These are phyloP conservation scores for Eulemur rufifrons DNA, from an alignment of 2,113 vertebrate species.

Conservation along the genomic window DNA sequence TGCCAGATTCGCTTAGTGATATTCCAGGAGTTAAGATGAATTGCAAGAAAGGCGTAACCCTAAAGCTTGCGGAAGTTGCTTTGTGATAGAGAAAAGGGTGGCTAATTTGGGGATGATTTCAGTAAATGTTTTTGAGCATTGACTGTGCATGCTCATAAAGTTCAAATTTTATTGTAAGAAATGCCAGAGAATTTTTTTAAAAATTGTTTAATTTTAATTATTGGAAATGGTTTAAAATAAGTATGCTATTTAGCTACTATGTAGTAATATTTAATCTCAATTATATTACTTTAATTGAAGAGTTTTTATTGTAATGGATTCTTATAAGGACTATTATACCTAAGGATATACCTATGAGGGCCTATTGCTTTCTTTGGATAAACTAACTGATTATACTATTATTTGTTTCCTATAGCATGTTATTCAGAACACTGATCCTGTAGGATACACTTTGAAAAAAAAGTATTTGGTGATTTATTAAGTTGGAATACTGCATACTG, in stretches of 20 bases:
- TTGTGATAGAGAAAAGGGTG: background rate
- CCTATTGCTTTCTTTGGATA: background rate
- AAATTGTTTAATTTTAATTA: background rate
- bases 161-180: background rate
- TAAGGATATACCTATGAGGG: background rate
- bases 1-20: background rate
- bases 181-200: background rate
- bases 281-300: background rate
- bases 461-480: background rate
- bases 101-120: background rate
- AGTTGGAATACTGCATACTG: background rate
- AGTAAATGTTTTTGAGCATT: background rate
- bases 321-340: background rate
- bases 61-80: background rate
- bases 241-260: background rate
- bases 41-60: background rate
- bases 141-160: background rate
- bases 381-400: background rate
- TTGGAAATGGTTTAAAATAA: conserved; percentile 16
- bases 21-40: background rate
- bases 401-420: background rate
- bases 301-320: conserved; percentile 8
- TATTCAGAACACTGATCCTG: background rate
- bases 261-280: background rate
- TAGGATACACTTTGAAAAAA: background rate